Base-by-base conservation (phyloP, 92 coral and sea anemone species). In the Hydrozoanthus gracilis region DNA sequence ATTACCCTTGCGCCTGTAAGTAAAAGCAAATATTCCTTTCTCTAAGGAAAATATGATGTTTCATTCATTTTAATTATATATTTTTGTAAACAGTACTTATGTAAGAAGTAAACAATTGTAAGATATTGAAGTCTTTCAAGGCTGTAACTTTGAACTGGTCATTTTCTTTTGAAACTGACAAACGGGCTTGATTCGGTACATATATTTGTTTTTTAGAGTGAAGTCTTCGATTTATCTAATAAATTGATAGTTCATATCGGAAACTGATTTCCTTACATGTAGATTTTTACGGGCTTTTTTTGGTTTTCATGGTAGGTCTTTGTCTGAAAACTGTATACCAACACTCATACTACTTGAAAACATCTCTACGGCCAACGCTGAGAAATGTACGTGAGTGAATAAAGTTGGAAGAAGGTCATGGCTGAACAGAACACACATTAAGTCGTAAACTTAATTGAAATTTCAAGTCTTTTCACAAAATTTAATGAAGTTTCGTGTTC, bases 381-480 rank as follows among this genome's bases (percentile, higher is more conserved):
- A 62, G 45, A 13, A 65, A 8, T 27, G 44, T 15, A 58, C 60
- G 48, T 46, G 46, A 62, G 48, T 48, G 39, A 65, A 7, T 46
- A n/a, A 80, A 65, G 6, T 65, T 4, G 49, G 48, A 80, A 80
- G 49, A 11, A 49, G 48, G 10, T 65, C 49, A 45, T 17, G 66
- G 17, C 18, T 18, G 47, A 16, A 62, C 51, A 15, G 60, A 27
- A 80, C 17, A 67, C 14, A 64, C 20, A 6, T 17, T 62, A 15
- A 9, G 45, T 70, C 16, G 58, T 70, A 14, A 47, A 80, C 73
- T 18, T 64, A 61, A 80, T 80, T 80, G 85, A 80, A 79, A 67
- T 48, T 80, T 80, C 60, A 52, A n/a, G 83, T 78, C 71, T 65
- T 77, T 80, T 80, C 85, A 80, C 64, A 75, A 64, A 80, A 46